Conservation (phyloP, 2,797 vertebrate species). For the Leptodactylus fallax region DNA sequence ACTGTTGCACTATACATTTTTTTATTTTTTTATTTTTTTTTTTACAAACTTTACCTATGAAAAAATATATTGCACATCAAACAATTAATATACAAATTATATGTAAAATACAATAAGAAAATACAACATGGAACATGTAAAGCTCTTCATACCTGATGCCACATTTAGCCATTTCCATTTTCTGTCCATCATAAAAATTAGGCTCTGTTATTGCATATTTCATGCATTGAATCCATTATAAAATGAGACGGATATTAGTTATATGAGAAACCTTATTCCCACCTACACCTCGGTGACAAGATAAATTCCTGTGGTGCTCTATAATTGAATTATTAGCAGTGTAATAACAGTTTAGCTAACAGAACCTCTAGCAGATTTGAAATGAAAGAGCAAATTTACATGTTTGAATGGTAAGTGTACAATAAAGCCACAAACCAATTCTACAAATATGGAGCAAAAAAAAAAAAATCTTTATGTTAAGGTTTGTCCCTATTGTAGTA, state of each 20-base stretch:
- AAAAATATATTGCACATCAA: no score
- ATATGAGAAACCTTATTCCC: conserved; percentile 33
- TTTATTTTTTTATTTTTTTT: no score
- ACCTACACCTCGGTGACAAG: conserved; percentile 51
- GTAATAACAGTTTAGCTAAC: conserved; percentile 54
- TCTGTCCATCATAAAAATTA: neutral
- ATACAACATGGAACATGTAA: conserved; percentile 15
- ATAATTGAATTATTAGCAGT: conserved; percentile 53
- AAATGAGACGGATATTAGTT: conserved; percentile 47
- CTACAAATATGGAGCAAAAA: neutral
- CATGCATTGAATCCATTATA: conserved; percentile 47
- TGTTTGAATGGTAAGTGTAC: conserved; percentile 4
- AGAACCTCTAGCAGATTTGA: conserved; percentile 46
- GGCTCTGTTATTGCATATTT: conserved; percentile 37
- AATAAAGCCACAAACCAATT: neutral
- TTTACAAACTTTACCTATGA: no score
- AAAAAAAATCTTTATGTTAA: neutral
- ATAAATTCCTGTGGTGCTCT: conserved; percentile 50
- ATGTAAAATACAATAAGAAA: neutral
- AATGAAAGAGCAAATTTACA: conserved; percentile 43
- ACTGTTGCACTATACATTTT: no score
- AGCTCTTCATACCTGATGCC: neutral
- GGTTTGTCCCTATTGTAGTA: neutral
- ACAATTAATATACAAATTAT: no score
- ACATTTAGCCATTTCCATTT: neutral